A percentile compares a stretch with the other conserved stretches of the same genome.
Evolutionary conservation across 2,888 invertebrate species (phyloP).

Genomic region (Acronicta leporina): DNA sequence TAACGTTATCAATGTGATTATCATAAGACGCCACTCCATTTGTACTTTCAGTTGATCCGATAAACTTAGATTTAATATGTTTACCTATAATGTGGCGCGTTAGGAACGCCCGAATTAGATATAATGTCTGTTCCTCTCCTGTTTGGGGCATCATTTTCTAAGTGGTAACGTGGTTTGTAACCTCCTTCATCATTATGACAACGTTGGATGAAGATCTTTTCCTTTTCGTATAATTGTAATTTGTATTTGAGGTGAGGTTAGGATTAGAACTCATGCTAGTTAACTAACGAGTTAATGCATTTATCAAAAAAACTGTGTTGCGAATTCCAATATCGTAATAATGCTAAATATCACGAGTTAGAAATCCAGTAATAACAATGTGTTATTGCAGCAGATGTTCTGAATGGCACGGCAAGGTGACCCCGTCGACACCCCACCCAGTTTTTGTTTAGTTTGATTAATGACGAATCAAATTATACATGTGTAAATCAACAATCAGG

Average conservation of each 20-base stretch:
- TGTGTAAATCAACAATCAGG: constrained; percentile 54
- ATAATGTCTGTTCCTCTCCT: no score
- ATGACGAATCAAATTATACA: constrained; percentile 53
- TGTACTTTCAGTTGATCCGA: constrained; percentile 32
- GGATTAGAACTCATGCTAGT: no score
- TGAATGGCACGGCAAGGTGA: constrained; percentile 61
- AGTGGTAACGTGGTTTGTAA: no score
- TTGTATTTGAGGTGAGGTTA: no score
- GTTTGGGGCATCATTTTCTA: no score
- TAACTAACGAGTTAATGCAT: constrained; percentile 6
- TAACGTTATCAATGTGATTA: constrained; percentile 47
- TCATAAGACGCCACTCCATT: constrained; percentile 27
- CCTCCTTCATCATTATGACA: no score
- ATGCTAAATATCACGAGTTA: constrained; percentile 22
- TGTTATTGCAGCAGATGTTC: constrained; percentile 60
- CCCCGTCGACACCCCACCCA: constrained; percentile 59
- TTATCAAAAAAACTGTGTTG: not conserved
- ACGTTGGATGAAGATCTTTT: constrained; percentile 9
- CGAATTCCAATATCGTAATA: not conserved
- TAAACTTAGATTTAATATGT: not conserved
- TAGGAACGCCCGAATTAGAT: no score
- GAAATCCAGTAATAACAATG: constrained; percentile 35
- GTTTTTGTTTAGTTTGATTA: constrained; percentile 56
- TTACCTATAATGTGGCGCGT: no score
- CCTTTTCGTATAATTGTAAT: constrained; percentile 18